Evolutionary conservation across 2,888 invertebrate species (phyloP), one percentile per base, ranked within the genome.

Genomic region (Drepana falcataria): DNA sequence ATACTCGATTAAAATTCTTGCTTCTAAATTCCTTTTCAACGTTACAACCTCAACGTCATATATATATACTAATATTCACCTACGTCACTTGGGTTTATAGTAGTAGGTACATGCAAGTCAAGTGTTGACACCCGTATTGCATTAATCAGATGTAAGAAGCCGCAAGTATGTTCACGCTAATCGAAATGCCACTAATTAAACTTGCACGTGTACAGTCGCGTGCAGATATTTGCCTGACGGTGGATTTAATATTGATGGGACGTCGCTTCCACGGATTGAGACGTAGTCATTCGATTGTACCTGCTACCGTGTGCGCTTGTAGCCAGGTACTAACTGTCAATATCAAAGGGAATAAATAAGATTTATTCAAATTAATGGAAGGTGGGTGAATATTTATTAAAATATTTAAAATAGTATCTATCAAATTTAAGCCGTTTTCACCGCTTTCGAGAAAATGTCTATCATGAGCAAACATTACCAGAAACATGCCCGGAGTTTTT

Each of bases 211-310:
- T 79, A 73, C 75, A 65, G 71, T 74, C 71, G 71, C 68, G 66
- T 66, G 60, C 68, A 71, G 73, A 75, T 79, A 74, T 78, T 81
- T 79, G 72, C 71, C 60, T 68, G 70, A 72, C 71, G 71, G 61
- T 68, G 61, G 71, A 80, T 86, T 82, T 80, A 87, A 83, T 86
- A 87, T 87, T 86, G 83, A 87, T 85, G 71, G 73, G 59, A 68
- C 59, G 65, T 59, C 62, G 65, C 61, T 53, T 53, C 51, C 57
- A 44, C 59, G 64, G 63, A 73, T 61, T 67, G 78, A 64, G 56
- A 47, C 37, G 59, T 51, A 35, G 49, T 51, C 48, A 55, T 59
- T 54, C 40, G 49, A 53, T 55, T 53, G 52, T 37, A 5, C 5
- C 21, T 21, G 21, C 21, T 21, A 21, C 21, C 21, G 37, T 5